Conservation (phyloP, 30 jellyfish, hydroid and myxozoan genomes). For the Aurelia sp. region DNA sequence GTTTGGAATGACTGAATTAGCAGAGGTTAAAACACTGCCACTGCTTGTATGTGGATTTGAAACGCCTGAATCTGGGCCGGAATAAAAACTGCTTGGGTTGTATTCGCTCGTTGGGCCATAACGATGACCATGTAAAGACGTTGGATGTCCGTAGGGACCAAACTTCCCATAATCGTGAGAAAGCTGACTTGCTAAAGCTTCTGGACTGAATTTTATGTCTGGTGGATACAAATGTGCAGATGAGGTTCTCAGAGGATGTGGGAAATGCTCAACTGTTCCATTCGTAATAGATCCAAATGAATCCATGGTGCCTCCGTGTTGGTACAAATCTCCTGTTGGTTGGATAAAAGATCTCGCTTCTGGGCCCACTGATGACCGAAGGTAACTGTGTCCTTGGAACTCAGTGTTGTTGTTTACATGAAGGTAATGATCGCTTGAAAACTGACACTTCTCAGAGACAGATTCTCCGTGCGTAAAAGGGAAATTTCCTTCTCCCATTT, state of each 20-base stretch:
- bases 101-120: conserved; percentile 49
- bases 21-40: neutral
- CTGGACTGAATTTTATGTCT: conserved; percentile 40
- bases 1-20: conserved; percentile 14
- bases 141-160: conserved; percentile 60
- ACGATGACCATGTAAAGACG: conserved; percentile 46
- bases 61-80: conserved; percentile 21
- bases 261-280: conserved; percentile 59
- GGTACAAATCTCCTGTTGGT: conserved; percentile 41
- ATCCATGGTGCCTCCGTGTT: conserved; percentile 43
- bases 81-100: conserved; percentile 39
- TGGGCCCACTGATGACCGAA: conserved; percentile 37
- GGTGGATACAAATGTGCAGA: conserved; percentile 45
- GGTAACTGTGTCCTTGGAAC: conserved; percentile 54
- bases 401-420: conserved; percentile 26
- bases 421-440: conserved; percentile 52
- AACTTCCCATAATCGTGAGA: conserved; percentile 53
- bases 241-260: conserved; percentile 47
- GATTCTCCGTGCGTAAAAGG: conserved; percentile 50
- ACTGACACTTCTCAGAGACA: conserved; percentile 53
- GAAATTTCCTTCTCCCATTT: conserved; percentile 31
- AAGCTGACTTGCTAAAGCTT: conserved; percentile 45
- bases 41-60: conserved; percentile 32
- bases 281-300: conserved; percentile 52
- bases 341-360: conserved; percentile 42